Conservation (phyloP, 2,113 vertebrate genomes). For the Phalacrocorax carbo region DNA sequence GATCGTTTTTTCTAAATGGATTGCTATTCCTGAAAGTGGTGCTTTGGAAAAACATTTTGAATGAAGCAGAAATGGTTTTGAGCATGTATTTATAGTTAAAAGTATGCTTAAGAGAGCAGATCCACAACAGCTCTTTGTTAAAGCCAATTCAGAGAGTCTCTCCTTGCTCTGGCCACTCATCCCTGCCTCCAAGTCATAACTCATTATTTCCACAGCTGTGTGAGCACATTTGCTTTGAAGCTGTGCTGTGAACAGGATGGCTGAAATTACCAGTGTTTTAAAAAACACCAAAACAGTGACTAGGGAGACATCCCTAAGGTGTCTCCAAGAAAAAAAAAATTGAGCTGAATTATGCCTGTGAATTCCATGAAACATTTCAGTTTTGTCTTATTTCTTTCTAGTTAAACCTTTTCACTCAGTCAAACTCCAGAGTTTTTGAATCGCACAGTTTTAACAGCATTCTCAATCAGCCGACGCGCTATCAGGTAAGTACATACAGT, state of each 20-base stretch:
- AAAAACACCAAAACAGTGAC: neutral
- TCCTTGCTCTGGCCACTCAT: neutral
- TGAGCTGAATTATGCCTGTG: neutral
- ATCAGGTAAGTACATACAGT: slow-evolving; percentile 78
- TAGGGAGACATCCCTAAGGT: neutral
- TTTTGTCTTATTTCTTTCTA: slow-evolving; percentile 75
- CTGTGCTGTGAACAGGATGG: neutral
- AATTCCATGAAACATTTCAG: slow-evolving; percentile 38
- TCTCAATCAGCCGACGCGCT: slow-evolving; percentile 86
- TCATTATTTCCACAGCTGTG: neutral
- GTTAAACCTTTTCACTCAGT: slow-evolving; percentile 88
- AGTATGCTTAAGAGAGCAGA: neutral
- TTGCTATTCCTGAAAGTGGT: neutral
- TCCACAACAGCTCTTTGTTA: neutral
- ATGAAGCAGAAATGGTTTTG: neutral
- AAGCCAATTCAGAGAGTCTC: neutral
- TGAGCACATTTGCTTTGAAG: neutral
- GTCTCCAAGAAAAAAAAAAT: neutral
- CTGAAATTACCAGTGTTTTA: neutral
- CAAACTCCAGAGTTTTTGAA: slow-evolving; percentile 85
- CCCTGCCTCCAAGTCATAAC: neutral
- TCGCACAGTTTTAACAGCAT: slow-evolving; percentile 90
- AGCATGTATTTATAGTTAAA: neutral
- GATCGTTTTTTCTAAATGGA: neutral
- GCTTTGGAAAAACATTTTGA: neutral